Percentiles rank a stretch among this genome's conserved stretches.
These are phyloP conservation scores for Falco columbarius DNA, from an alignment of 2,797 vertebrate species.

Conservation along the genomic window DNA sequence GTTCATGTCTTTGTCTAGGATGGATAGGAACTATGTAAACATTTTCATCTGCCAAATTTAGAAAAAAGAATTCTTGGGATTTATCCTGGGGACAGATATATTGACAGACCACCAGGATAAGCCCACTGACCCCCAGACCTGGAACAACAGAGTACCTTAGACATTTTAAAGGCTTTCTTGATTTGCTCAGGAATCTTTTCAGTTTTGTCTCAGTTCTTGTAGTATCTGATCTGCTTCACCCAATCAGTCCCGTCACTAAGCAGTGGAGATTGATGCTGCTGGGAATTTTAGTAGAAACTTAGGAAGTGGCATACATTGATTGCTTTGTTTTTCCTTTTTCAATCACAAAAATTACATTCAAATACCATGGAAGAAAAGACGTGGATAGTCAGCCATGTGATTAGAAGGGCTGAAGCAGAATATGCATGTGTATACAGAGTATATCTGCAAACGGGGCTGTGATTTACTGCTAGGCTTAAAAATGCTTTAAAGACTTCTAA, in stretches of 20 bases:
- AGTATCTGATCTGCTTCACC: background rate
- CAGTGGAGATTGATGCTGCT: background rate
- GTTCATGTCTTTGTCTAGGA: background rate
- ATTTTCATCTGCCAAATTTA: background rate
- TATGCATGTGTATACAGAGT: constrained; percentile 28
- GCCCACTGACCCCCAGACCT: background rate
- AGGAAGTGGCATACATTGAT: background rate
- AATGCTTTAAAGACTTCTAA: constrained; percentile 68
- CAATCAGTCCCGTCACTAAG: background rate
- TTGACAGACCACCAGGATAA: background rate
- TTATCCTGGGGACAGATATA: background rate
- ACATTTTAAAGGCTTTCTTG: background rate
- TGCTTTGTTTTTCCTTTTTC: background rate
- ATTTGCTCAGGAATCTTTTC: background rate
- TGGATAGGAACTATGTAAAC: background rate
- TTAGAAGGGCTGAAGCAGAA: background rate
- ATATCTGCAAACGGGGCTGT: constrained; percentile 51
- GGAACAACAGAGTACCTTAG: background rate
- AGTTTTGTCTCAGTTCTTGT: background rate
- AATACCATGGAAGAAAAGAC: constrained; percentile 60
- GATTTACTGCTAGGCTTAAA: constrained; percentile 62
- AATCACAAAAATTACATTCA: constrained; percentile 21
- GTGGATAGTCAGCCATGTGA: constrained; percentile 22
- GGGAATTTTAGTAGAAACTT: background rate
- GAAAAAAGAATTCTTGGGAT: background rate